Evolutionary conservation across 2,888 invertebrate species (phyloP).

Genomic region (Tubiluchus corallicola): DNA sequence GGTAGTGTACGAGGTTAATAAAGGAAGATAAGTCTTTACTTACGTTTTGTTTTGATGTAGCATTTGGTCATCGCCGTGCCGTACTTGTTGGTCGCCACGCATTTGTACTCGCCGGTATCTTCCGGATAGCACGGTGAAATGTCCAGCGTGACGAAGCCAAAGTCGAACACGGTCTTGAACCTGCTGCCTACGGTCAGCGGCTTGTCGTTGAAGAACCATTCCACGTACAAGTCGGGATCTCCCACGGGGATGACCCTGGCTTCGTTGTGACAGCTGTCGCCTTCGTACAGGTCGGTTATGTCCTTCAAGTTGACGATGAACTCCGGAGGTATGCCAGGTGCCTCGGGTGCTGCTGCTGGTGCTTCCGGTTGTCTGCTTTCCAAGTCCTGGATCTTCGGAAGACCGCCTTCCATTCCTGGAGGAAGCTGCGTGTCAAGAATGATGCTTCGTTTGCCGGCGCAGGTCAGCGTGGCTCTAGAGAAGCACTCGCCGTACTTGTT

Average conservation of each 20-base stretch:
- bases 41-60: slow-evolving; percentile 22
- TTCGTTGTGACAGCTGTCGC: slow-evolving; percentile 90
- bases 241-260: slow-evolving; percentile 79
- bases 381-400: background rate
- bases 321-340: slow-evolving; percentile 49
- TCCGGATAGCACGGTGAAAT: slow-evolving; percentile 83
- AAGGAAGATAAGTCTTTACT: too few species aligned
- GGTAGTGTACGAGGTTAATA: too few species aligned
- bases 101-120: slow-evolving; percentile 75
- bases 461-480: slow-evolving; percentile 71
- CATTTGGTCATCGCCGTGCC: slow-evolving; percentile 26
- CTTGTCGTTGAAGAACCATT: slow-evolving; percentile 90
- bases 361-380: background rate
- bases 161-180: slow-evolving; percentile 81
- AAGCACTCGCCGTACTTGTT: slow-evolving; percentile 38
- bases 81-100: slow-evolving; percentile 44
- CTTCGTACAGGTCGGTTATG: slow-evolving; percentile 69
- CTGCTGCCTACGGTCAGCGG: slow-evolving; percentile 48
- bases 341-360: background rate
- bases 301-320: slow-evolving; percentile 72
- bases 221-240: slow-evolving; percentile 82
- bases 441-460: slow-evolving; percentile 49
- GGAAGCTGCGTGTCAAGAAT: slow-evolving; percentile 77
- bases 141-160: slow-evolving; percentile 74
- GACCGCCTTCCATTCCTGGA: slow-evolving; percentile 72